Base-by-base conservation (phyloP, 2,797 vertebrate genomes). In the Echeneis naucrates region DNA sequence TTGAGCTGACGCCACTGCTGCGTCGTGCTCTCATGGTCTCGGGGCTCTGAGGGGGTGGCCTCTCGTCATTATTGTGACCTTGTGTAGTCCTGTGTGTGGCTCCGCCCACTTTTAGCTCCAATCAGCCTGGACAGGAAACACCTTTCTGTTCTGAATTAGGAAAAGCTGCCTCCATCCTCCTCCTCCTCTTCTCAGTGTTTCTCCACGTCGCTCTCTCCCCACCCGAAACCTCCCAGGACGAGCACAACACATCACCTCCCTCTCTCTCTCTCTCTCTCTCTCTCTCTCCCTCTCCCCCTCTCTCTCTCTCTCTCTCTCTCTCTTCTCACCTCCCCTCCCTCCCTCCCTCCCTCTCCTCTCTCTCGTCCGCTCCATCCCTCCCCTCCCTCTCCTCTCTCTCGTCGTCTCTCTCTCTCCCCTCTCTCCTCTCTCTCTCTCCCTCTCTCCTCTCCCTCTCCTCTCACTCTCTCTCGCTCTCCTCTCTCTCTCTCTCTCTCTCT, bases 61-160 rank as follows among this genome's bases (percentile, higher is more conserved):
- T 38, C 48, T 6, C 1, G 37, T 62, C 33, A 21, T 40, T 48
- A 21, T 30, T 48, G 56, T 62, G 68, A 61, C 45, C 56, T 58
- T 19, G 37, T 69, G 48, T 62, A 42, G 24, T 70, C 75, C 40
- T 21, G 37, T 37, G 57, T 38, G 27, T 0, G 9, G 21, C 57
- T 75, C 42, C 73, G 69, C 47, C 51, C 58, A 54, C 66, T 44
- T 30, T 57, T 56, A 66, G 21, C 55, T 62, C 38, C 33, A 42
- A 57, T 78, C n/a, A 68, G 53, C 45, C 51, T 17, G 77, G 81
- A 58, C 55, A 70, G 57, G 60, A 81, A 75, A 65, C 64, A 73
- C 75, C 44, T 60, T 45, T 71, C 4, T 50, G 35, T 58, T 23
- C 42, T 19, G 37, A 21, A 66, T 60, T 32, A 52, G 5, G n/a